Percentiles rank a stretch among this genome's conserved stretches.
These are phyloP conservation scores for Peucedramus taeniatus DNA, from an alignment of 2,113 vertebrate species.

Conservation along the genomic window DNA sequence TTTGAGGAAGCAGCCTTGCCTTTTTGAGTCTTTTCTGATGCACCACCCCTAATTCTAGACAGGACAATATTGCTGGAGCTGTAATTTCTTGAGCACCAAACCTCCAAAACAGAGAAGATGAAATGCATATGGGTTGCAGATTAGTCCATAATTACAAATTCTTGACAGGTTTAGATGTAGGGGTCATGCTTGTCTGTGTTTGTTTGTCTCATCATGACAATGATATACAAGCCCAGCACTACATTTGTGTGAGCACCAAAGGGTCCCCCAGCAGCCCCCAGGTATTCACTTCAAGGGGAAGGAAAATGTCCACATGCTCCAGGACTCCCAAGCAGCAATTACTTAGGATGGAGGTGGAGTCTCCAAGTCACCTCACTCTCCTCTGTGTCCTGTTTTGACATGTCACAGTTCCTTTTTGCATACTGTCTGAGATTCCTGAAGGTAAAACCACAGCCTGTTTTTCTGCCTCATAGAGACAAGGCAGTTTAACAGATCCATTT, in stretches of 20 bases:
- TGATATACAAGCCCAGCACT: not conserved
- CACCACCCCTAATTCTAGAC: not conserved
- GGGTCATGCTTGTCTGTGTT: not conserved
- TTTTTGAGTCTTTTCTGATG: not conserved
- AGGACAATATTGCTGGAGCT: not conserved
- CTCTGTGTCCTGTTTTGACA: not conserved
- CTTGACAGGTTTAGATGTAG: not conserved
- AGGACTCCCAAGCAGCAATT: not conserved
- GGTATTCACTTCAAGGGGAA: not conserved
- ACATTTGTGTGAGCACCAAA: not conserved
- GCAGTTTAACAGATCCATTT: not conserved
- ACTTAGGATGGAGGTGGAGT: not conserved
- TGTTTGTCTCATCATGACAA: not conserved
- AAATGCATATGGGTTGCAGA: not conserved
- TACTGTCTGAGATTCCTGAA: not conserved
- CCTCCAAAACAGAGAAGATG: not conserved
- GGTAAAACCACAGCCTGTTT: not conserved
- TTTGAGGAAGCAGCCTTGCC: not conserved
- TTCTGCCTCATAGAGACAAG: not conserved
- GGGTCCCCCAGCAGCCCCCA: not conserved
- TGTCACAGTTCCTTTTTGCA: not conserved
- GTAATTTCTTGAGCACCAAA: not conserved
- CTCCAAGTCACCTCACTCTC: rapidly evolving
- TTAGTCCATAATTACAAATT: not conserved
- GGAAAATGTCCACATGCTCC: not conserved